Conservation (phyloP, 2,113 vertebrate species). For the Embiotoca jacksoni region DNA sequence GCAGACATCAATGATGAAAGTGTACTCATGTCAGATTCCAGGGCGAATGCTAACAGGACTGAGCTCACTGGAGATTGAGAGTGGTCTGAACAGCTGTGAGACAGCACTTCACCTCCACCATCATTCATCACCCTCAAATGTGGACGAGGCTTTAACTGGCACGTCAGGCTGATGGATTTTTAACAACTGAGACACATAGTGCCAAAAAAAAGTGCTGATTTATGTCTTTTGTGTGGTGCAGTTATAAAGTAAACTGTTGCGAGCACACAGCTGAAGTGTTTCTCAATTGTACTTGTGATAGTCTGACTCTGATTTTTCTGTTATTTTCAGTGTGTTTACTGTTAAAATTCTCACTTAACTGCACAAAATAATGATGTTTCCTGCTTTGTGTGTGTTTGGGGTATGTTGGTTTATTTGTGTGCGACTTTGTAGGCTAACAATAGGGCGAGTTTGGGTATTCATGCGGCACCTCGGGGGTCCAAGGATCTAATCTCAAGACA, state of each 20-base stretch:
- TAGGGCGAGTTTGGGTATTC: neutral
- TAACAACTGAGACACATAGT: slow-evolving; percentile 4
- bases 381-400: neutral
- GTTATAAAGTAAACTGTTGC: neutral
- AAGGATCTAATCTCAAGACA: slow-evolving; percentile 44
- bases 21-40: too few relatives aligned
- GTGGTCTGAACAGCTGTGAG: neutral
- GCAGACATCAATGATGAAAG: too few relatives aligned
- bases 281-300: neutral
- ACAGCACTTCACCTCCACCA: neutral
- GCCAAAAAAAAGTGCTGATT: slow-evolving; percentile 36
- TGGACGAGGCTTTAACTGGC: slow-evolving; percentile 1
- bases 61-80: too few relatives aligned
- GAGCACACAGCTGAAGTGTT: neutral
- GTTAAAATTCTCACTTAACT: neutral
- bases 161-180: slow-evolving; percentile 27
- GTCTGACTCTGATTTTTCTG: neutral
- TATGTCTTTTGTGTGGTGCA: slow-evolving; percentile 5
- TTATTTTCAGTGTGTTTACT: slow-evolving; percentile 21
- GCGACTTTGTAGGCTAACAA: slow-evolving; percentile 12
- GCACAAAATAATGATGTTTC: slow-evolving; percentile 16
- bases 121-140: slow-evolving; percentile 24
- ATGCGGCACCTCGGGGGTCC: slow-evolving; percentile 35
- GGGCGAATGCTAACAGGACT: too few relatives aligned
- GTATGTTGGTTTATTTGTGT: neutral